Conservation (phyloP, 2,797 vertebrate species). For the Phaenicophaeus curvirostris region DNA sequence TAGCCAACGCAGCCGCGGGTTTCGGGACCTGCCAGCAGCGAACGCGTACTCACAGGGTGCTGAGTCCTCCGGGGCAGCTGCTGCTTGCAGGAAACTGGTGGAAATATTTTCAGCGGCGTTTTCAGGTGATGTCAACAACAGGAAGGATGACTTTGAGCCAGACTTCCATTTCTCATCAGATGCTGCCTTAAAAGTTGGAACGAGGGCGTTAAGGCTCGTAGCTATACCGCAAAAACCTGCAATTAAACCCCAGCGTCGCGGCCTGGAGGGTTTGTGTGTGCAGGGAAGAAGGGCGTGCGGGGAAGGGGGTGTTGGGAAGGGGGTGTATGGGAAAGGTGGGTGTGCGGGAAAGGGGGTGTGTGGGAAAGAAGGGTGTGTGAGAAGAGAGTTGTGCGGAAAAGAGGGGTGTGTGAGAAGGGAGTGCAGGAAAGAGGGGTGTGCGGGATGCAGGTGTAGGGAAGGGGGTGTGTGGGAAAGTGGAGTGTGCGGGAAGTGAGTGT, state of each 20-base stretch:
- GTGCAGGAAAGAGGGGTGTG: too few species aligned
- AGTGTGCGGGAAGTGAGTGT: too few species aligned
- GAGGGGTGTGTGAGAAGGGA: too few species aligned
- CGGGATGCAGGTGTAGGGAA: too few species aligned
- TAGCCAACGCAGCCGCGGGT: neutral
- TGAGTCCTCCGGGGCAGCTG: neutral
- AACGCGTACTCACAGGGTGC: neutral
- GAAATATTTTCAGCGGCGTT: neutral
- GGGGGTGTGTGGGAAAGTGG: too few species aligned
- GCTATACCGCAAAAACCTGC: neutral
- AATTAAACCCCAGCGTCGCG: accelerated
- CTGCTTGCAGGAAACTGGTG: neutral
- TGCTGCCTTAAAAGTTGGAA: conserved; percentile 28
- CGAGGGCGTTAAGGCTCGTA: neutral
- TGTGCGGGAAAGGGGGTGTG: too few species aligned
- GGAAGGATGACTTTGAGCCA: conserved; percentile 22
- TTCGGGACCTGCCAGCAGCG: neutral
- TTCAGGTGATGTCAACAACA: conserved; percentile 63
- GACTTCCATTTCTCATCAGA: conserved; percentile 47
- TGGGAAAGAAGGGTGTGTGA: too few species aligned
- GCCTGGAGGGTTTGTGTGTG: neutral
- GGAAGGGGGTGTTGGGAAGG: too few species aligned
- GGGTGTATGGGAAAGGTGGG: too few species aligned
- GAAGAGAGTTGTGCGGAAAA: too few species aligned
- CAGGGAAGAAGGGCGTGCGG: too few species aligned